Evolutionary conservation across 1,140 invertebrate species (phyloP), one percentile per base, ranked within the genome.

Genomic region (Drosophila athabasca): DNA sequence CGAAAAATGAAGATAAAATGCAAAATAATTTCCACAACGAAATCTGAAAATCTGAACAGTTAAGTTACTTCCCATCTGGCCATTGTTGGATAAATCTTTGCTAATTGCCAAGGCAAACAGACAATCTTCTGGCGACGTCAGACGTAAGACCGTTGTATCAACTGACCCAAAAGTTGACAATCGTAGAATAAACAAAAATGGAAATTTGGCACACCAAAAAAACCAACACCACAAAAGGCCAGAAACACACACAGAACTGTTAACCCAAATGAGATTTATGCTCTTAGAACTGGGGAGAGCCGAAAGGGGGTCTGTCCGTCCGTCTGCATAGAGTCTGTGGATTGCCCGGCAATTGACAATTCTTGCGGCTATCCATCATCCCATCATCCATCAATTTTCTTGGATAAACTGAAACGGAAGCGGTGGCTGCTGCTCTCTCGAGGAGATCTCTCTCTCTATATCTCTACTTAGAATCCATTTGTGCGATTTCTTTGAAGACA

Each of bases 391-490:
- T 83, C 67, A 82, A 76, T 88, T 88, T 69, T 88, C 79, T 55
- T 88, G 67, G 66, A 79, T 88, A 83, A 88, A 87, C 70, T 72
- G 75, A 87, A 85, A 79, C 83, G 83, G 83, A 88, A 88, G 83
- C 84, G 83, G 83, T 88, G 82, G 59, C 79, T 65, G 69, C 75
- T 43, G 49, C 49, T 81, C 66, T 70, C 82, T 59, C 51, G 67
- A 64, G 49, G 66, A 69, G 45, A 76, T 87, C 65, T 65, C 44
- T 80, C 44, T 39, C 44, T 80, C 44, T 39, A 15, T 22, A 45
- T 43, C 61, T 66, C 48, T 74, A 84, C 77, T 65, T 61, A 85
- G 78, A 82, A 78, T 82, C 70, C 51, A 88, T 69, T 69, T 60
- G 31, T 35, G 51, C 74, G 82, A 85, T 85, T 85, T 85, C 82